Percentiles rank a stretch among this genome's conserved stretches.
Evolutionary conservation across 2,113 vertebrate species (phyloP).

Genomic region (Mesoclemmys tuberculata): DNA sequence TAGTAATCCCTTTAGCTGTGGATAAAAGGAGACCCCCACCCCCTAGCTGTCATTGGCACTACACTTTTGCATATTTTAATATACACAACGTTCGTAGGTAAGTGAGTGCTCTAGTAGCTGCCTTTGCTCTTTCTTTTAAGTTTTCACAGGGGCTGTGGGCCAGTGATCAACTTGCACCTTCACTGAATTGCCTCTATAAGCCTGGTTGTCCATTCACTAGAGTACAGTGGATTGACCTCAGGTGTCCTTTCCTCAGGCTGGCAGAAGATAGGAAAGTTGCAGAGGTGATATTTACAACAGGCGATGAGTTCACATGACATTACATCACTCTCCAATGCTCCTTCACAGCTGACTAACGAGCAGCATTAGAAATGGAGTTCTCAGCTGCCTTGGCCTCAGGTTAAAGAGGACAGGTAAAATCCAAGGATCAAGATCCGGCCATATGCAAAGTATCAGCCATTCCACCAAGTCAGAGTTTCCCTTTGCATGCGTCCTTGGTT

Average conservation of each 20-base stretch:
- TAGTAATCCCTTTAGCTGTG: slow-evolving; percentile 45
- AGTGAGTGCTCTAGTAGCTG: not conserved
- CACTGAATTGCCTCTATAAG: not conserved
- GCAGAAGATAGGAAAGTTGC: not conserved
- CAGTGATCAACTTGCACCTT: not conserved
- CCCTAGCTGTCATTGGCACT: not conserved
- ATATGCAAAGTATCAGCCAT: not conserved
- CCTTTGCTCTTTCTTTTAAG: not conserved
- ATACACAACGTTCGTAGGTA: not conserved
- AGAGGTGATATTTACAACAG: not conserved
- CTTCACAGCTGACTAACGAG: not conserved
- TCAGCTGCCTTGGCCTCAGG: not conserved
- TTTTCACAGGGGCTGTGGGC: not conserved
- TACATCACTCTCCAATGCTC: rapidly evolving
- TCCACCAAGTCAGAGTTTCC: not conserved
- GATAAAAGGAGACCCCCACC: slow-evolving; percentile 32
- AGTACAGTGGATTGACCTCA: not conserved
- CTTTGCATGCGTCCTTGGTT: not conserved
- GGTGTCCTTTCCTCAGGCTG: not conserved
- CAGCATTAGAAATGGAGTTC: not conserved
- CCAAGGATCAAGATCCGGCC: not conserved
- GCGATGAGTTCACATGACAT: not conserved
- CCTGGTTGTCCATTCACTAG: not conserved
- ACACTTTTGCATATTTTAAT: not conserved
- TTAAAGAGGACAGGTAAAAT: not conserved